phyloP scores from a whole-genome alignment of 1,140 invertebrate species.

The Drosophila pandora region DNA sequence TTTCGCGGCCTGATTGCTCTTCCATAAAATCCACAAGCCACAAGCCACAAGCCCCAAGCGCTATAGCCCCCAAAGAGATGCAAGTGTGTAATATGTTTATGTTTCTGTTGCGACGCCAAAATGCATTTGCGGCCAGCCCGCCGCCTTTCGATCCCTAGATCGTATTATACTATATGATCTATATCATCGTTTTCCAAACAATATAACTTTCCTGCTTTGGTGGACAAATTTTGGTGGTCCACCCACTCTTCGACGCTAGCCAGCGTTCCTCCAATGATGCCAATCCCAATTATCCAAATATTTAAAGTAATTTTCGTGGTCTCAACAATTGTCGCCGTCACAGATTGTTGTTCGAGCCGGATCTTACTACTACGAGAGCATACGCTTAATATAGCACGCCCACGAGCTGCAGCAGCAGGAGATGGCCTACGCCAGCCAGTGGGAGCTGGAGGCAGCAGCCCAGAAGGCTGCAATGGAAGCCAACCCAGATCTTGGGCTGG shows the following conservation, averaged over 20 bases:
- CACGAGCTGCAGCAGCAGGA: too few relatives aligned
- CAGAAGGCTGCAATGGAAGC: conserved; percentile 16
- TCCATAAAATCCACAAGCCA: conserved; percentile 54
- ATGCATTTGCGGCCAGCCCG: conserved; percentile 68
- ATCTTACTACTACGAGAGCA: too few relatives aligned
- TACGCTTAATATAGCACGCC: too few relatives aligned
- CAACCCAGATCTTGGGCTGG: conserved; percentile 29
- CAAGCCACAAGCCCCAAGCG: conserved; percentile 12
- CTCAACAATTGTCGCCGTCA: too few relatives aligned
- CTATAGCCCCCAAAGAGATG: conserved; percentile 58
- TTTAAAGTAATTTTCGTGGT: too few relatives aligned
- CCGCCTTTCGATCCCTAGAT: conserved; percentile 66
- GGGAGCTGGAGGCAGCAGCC: conserved; percentile 16
- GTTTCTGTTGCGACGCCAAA: conserved; percentile 72
- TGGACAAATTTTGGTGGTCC: conserved; percentile 14
- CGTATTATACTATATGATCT: background rate
- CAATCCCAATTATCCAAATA: too few relatives aligned
- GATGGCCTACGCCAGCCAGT: too few relatives aligned
- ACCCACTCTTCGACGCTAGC: conserved; percentile 10
- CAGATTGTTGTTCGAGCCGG: too few relatives aligned
- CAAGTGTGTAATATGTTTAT: conserved; percentile 76
- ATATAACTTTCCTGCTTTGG: conserved; percentile 11
- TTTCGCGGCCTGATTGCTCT: conserved; percentile 19
- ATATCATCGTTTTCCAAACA: background rate
- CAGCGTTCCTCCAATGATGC: conserved; percentile 20